These are phyloP conservation scores for Lanistes nyassanus DNA, from an alignment of 1,140 invertebrate species.

Conservation along the genomic window DNA sequence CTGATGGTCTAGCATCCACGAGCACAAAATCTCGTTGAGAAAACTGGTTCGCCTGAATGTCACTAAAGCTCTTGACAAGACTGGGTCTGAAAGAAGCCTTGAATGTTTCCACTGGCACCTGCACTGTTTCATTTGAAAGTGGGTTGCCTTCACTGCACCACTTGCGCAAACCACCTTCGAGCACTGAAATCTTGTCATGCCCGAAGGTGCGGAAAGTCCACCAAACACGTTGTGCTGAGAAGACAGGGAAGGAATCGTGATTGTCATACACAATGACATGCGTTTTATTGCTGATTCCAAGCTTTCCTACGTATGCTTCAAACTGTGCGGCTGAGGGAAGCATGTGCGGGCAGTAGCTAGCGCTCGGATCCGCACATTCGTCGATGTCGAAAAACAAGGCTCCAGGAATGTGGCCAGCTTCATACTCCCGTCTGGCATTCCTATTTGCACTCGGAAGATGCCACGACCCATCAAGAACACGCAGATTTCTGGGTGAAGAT, in stretches of 20 bases:
- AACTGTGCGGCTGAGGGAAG: constrained; percentile 53
- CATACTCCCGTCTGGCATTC: constrained; percentile 48
- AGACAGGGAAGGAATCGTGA: constrained; percentile 51
- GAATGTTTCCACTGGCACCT: constrained; percentile 39
- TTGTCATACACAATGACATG: constrained; percentile 64
- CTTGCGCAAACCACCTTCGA: constrained; percentile 59
- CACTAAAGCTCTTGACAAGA: constrained; percentile 53
- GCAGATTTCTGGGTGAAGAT: constrained; percentile 27
- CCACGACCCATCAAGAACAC: constrained; percentile 57
- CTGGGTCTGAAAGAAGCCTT: constrained; percentile 39
- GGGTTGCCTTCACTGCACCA: constrained; percentile 45
- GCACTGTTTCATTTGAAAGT: constrained; percentile 28
- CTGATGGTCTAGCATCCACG: constrained; percentile 56
- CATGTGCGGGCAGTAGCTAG: constrained; percentile 48
- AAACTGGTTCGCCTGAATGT: constrained; percentile 47
- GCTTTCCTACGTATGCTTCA: constrained; percentile 55
- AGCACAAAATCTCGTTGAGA: constrained; percentile 35
- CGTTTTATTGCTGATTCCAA: constrained; percentile 60
- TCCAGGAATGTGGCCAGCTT: constrained; percentile 57
- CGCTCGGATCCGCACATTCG: constrained; percentile 50
- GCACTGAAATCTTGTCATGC: constrained; percentile 53
- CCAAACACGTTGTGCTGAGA: constrained; percentile 62
- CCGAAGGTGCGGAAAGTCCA: constrained; percentile 63
- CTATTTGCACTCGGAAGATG: constrained; percentile 53
- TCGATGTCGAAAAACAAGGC: constrained; percentile 62